Evolutionary conservation across 2,113 vertebrate species (phyloP).

Genomic region (Dunckerocampus dactyliophorus): DNA sequence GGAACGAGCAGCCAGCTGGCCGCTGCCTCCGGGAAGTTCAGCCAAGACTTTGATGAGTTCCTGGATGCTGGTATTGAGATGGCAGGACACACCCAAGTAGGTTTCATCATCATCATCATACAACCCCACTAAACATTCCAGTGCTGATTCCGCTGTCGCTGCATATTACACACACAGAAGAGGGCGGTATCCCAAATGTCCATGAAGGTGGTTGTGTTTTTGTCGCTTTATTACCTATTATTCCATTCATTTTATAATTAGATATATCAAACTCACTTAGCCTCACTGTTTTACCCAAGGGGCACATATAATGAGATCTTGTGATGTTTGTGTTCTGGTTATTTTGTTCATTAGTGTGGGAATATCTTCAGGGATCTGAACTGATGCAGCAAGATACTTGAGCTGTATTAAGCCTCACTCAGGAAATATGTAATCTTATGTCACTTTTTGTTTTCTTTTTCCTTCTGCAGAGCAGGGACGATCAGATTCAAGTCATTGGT

Average conservation of each 20-base stretch:
- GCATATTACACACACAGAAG: conserved; percentile 1
- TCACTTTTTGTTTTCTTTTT: conserved; percentile 6
- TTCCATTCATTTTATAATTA: conserved; percentile 55
- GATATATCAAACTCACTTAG: conserved; percentile 49
- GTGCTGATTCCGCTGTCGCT: not conserved
- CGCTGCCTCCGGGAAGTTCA: conserved; percentile 94
- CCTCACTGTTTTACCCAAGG: conserved; percentile 38
- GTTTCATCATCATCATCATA: conserved; percentile 28
- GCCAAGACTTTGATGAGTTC: conserved; percentile 97
- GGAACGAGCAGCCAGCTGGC: conserved; percentile 91
- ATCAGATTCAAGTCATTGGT: conserved; percentile 97
- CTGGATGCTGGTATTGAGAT: conserved; percentile 97
- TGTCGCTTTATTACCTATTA: conserved; percentile 26
- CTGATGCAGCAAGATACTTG: conserved; percentile 55
- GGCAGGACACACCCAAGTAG: conserved; percentile 96
- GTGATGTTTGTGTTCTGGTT: conserved; percentile 64
- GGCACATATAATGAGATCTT: conserved; percentile 59
- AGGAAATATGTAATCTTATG: not conserved
- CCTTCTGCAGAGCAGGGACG: conserved; percentile 86
- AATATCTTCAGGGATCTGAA: conserved; percentile 52
- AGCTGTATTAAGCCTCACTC: conserved; percentile 40
- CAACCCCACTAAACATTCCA: conserved; percentile 6
- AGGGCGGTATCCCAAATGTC: conserved; percentile 1
- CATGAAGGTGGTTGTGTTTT: conserved; percentile 4
- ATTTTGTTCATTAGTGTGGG: conserved; percentile 68